These are phyloP conservation scores for Archaeoteleia sp. DNA, from an alignment of 2,888 invertebrate genomes.

Conservation along the genomic window DNA sequence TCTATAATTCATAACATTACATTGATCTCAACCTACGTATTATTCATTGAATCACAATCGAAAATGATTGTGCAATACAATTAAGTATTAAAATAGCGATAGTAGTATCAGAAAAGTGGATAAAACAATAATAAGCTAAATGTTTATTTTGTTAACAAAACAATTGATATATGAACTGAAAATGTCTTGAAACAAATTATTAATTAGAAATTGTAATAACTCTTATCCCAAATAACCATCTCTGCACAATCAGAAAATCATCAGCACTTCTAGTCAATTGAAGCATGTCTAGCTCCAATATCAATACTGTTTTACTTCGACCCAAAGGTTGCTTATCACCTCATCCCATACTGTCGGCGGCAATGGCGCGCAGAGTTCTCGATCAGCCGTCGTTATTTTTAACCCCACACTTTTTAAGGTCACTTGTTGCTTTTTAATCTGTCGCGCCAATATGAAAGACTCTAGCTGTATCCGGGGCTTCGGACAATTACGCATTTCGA, in stretches of 20 bases:
- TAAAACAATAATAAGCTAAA: too few relatives aligned
- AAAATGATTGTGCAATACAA: too few relatives aligned
- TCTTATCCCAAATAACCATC: conserved; percentile 10
- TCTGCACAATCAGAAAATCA: conserved; percentile 43
- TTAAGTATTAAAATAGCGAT: too few relatives aligned
- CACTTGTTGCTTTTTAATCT: conserved; percentile 74
- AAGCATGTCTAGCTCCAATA: conserved; percentile 45
- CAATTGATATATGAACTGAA: too few relatives aligned
- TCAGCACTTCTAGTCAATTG: conserved; percentile 47
- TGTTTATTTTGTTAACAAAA: too few relatives aligned
- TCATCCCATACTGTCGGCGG: conserved; percentile 57
- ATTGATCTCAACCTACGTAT: too few relatives aligned
- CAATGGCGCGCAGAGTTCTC: conserved; percentile 68
- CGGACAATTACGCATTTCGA: conserved; percentile 56
- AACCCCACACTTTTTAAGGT: conserved; percentile 71
- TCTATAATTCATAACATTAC: too few relatives aligned
- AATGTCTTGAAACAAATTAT: too few relatives aligned
- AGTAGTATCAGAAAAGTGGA: too few relatives aligned
- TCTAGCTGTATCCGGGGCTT: conserved; percentile 52
- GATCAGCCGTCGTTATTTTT: conserved; percentile 71
- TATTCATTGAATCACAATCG: too few relatives aligned
- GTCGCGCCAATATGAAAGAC: conserved; percentile 58
- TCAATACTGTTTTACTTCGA: conserved; percentile 52
- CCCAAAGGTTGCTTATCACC: conserved; percentile 60
- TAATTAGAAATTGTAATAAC: conserved; percentile 15